These are phyloP conservation scores for Astatoreochromis straeleni DNA, from an alignment of 2,113 vertebrate species.

Conservation along the genomic window DNA sequence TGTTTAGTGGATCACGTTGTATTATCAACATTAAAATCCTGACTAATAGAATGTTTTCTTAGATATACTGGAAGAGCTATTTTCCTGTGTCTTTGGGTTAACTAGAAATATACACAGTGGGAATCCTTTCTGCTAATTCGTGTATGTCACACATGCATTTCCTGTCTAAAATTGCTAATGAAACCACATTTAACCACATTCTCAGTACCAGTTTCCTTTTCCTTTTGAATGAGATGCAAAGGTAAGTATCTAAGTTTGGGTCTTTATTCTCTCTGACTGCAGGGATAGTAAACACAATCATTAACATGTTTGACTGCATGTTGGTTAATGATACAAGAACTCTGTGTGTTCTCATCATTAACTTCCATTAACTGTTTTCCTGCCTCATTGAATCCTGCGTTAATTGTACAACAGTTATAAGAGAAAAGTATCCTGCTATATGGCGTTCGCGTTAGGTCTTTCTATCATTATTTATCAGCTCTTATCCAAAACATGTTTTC, in stretches of 20 bases:
- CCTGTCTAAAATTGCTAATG: not conserved
- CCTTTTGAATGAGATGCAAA: not conserved
- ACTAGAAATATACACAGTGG: not conserved
- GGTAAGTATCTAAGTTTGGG: not conserved
- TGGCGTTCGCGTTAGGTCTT: not conserved
- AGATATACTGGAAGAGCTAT: not conserved
- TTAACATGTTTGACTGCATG: conserved; percentile 58
- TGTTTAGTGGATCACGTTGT: not conserved
- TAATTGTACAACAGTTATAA: conserved; percentile 52
- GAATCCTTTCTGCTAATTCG: not conserved
- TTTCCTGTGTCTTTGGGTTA: not conserved
- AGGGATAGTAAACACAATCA: conserved; percentile 30
- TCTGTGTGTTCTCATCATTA: conserved; percentile 62
- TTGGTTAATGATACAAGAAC: conserved; percentile 65
- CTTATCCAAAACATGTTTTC: not conserved
- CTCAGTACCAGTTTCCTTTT: not conserved
- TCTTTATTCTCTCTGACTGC: not conserved
- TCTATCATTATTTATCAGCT: not conserved
- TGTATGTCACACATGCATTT: not conserved
- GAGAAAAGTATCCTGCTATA: conserved; percentile 37
- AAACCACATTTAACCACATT: not conserved
- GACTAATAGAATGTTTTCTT: not conserved
- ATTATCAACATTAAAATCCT: not conserved
- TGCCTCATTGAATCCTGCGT: conserved; percentile 52
- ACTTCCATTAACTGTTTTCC: conserved; percentile 63